A percentile compares a stretch with the other conserved stretches of the same genome.
phyloP scores from a whole-genome alignment of 1,140 invertebrate genomes.

The Drosophila quadrilineata region DNA sequence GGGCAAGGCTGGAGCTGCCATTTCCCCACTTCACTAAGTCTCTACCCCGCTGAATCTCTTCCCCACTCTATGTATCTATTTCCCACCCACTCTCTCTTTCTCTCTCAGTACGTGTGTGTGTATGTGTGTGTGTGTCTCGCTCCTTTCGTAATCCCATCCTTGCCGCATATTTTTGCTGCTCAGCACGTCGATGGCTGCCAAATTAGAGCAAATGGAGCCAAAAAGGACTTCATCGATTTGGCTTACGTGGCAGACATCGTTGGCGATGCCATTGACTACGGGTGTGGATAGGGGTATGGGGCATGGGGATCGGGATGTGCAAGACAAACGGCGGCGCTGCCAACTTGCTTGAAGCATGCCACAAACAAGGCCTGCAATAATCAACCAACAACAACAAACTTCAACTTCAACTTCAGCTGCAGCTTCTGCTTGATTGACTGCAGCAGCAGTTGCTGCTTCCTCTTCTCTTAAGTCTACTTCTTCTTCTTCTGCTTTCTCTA shows the following conservation, averaged over 20 bases:
- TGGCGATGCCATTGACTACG: too few species aligned
- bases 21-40: too few species aligned
- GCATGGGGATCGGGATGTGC: too few species aligned
- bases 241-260: slow-evolving; percentile 16
- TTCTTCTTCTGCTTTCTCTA: too few species aligned
- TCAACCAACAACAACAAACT: too few species aligned
- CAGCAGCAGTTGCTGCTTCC: too few species aligned
- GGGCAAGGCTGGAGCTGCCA: slow-evolving; percentile 31
- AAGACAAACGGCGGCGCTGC: slow-evolving; percentile 34
- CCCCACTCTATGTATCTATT: not conserved
- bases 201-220: slow-evolving; percentile 58
- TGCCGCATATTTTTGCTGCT: slow-evolving; percentile 59
- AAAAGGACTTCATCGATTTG: slow-evolving; percentile 49
- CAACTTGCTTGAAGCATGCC: slow-evolving; percentile 23
- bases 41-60: too few species aligned
- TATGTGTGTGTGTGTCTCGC: too few species aligned
- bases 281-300: too few species aligned
- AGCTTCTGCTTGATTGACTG: too few species aligned
- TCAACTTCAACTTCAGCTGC: not conserved
- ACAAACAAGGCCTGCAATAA: not conserved
- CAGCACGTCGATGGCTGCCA: slow-evolving; percentile 69
- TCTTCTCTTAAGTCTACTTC: too few species aligned
- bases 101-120: too few species aligned
- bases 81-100: not conserved
- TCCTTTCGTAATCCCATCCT: slow-evolving; percentile 44